A percentile compares a stretch with the other conserved stretches of the same genome.
phyloP scores from a whole-genome alignment of 1,140 invertebrate genomes.

The Drosophila nebulosa region DNA sequence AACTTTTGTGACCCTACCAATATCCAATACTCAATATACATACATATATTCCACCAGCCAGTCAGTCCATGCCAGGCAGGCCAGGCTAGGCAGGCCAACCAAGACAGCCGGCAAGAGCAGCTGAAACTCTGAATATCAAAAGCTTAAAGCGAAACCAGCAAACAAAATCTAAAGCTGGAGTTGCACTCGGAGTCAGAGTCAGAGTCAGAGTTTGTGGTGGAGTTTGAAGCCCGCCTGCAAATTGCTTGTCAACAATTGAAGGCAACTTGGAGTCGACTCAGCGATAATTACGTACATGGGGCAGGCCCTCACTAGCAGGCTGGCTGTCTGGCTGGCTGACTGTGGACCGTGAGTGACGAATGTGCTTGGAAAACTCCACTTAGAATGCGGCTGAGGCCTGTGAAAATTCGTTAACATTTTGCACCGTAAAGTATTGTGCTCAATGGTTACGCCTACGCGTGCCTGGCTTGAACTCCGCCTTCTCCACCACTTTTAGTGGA shows the following conservation, averaged over 20 bases:
- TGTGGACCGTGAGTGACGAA: constrained; percentile 39
- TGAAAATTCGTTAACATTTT: constrained; percentile 74
- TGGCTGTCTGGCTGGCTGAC: constrained; percentile 13
- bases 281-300: not conserved
- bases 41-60: not conserved
- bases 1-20: constrained; percentile 58
- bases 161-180: not conserved
- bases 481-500: not conserved
- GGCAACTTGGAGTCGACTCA: constrained; percentile 25
- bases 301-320: constrained; percentile 10
- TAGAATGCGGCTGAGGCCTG: constrained; percentile 60
- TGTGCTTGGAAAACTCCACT: constrained; percentile 63
- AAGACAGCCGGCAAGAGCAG: not conserved
- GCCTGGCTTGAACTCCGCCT: constrained; percentile 12
- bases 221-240: constrained; percentile 53
- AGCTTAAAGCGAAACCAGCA: not conserved
- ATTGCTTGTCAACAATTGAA: constrained; percentile 70
- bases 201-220: constrained; percentile 33
- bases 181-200: too few relatives aligned
- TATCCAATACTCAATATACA: not conserved
- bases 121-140: constrained; percentile 6
- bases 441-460: constrained; percentile 70
- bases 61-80: too few relatives aligned
- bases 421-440: constrained; percentile 72
- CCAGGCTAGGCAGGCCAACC: too few relatives aligned